These are phyloP conservation scores for Epistrophe grossulariae DNA, from an alignment of 2,888 invertebrate species.

Conservation along the genomic window DNA sequence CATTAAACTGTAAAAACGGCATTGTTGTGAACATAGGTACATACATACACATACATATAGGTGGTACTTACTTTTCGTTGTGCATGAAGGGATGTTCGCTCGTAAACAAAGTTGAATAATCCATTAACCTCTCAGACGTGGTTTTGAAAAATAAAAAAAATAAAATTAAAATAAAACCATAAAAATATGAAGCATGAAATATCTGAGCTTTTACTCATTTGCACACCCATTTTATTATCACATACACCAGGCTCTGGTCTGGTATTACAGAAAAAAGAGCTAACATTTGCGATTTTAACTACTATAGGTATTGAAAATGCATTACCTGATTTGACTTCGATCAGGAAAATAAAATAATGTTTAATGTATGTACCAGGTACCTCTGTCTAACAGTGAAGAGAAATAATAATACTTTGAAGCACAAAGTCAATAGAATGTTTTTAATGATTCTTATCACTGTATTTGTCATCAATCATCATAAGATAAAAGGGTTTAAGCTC, in stretches of 20 bases:
- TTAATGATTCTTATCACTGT: background rate
- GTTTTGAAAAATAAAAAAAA: conserved; percentile 17
- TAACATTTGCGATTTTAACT: conserved; percentile 4
- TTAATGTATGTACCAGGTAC: background rate
- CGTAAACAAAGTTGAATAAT: conserved; percentile 68
- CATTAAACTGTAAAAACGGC: conserved; percentile 53
- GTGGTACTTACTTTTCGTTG: conserved; percentile 22
- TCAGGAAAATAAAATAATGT: background rate
- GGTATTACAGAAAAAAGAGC: background rate
- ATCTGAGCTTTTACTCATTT: conserved; percentile 28
- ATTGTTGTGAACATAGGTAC: conserved; percentile 41
- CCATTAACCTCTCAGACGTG: conserved; percentile 74
- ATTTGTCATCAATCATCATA: background rate
- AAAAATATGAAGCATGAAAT: conserved; percentile 13
- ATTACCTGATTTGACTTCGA: conserved; percentile 24
- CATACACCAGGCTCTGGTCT: background rate
- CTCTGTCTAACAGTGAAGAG: background rate
- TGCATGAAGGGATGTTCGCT: conserved; percentile 47
- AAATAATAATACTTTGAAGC: conserved; percentile 7
- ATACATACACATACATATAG: background rate
- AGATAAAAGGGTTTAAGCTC: background rate
- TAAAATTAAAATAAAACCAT: background rate
- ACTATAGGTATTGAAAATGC: conserved; percentile 3
- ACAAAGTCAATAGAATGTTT: conserved; percentile 11
- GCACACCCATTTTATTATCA: conserved; percentile 14